Evolutionary conservation across 2,888 invertebrate species (phyloP), one percentile per base, ranked within the genome.

Genomic region (Pyrocoelia pectoralis): DNA sequence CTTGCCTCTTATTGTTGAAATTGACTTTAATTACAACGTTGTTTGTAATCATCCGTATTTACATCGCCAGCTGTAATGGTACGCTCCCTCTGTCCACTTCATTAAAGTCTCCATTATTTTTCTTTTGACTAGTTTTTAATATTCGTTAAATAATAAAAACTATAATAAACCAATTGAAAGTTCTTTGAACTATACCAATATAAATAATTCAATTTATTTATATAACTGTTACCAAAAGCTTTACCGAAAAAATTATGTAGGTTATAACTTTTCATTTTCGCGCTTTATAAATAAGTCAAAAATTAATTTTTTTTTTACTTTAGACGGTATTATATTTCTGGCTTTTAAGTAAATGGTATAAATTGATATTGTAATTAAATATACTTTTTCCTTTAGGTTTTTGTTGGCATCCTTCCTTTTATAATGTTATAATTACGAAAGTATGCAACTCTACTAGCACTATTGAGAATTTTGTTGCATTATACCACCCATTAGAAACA

Each of bases 1-100:
- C 55, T 62, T 63, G 57, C 41, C 49, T 54, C 58, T 66, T 58
- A 64, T 68, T 58, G 63, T 57, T 66, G 57, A 68, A 68, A 64
- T 56, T 61, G 60, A 64, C 55, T 57, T 66, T 66, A 68, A 68
- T 64, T 66, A 62, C 62, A 50, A 64, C 17, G 46, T 46, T 46
- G 17, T 33, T 33, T 33, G 9, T 33, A 33, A 3, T 33, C 33
- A n/a, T 33, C 33, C 15, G 15, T 17, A 18, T 17, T 46, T 15
- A 57, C 24, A 24, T 5, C 6, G 24, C 49, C 40, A 51, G 56
- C 41, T 57, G 33, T 24, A 14, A n/a, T n/a, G 50, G 29, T 17
- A 17, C 3, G 12, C 41, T 41, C 6, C 4, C 8, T 24, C n/a
- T 33, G 8, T n/a, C 9, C 43, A 12, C 43, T 13, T 13, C 13